Conservation (phyloP, 2,113 vertebrate genomes). For the Arizona elegans region DNA sequence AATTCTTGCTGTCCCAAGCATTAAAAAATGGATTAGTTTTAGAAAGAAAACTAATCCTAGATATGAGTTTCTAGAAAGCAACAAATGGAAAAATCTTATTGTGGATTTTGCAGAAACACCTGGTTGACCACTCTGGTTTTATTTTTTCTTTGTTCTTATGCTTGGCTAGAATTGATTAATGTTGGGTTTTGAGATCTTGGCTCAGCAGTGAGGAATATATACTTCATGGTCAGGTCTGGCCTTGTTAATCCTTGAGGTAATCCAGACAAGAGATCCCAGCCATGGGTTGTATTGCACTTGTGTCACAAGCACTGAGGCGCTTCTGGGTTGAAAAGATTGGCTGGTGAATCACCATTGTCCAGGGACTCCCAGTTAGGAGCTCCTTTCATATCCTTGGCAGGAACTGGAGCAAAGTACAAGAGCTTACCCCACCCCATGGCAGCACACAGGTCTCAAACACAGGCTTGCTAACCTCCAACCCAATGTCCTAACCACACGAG, state of each 20-base stretch:
- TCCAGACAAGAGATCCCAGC: background rate
- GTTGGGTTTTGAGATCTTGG: background rate
- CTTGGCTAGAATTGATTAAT: background rate
- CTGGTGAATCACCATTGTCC: background rate
- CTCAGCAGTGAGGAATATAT: background rate
- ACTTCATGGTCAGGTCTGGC: background rate
- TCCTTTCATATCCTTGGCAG: background rate
- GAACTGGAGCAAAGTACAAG: background rate
- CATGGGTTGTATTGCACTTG: background rate
- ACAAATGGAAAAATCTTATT: background rate
- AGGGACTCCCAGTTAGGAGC: no score
- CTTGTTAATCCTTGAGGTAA: background rate
- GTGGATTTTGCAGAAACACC: background rate
- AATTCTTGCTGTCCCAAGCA: background rate
- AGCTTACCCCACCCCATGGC: background rate
- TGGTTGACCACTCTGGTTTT: background rate
- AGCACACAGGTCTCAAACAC: background rate
- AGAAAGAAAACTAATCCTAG: background rate
- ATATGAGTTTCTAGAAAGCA: background rate
- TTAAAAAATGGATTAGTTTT: background rate
- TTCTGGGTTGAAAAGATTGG: background rate
- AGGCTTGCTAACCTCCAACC: background rate
- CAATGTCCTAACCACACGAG: background rate
- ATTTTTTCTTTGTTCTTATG: background rate
- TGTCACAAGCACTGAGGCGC: background rate